A percentile compares a stretch with the other conserved stretches of the same genome.
phyloP scores from a whole-genome alignment of 2,888 invertebrate genomes.

The Euplagia quadripunctaria region DNA sequence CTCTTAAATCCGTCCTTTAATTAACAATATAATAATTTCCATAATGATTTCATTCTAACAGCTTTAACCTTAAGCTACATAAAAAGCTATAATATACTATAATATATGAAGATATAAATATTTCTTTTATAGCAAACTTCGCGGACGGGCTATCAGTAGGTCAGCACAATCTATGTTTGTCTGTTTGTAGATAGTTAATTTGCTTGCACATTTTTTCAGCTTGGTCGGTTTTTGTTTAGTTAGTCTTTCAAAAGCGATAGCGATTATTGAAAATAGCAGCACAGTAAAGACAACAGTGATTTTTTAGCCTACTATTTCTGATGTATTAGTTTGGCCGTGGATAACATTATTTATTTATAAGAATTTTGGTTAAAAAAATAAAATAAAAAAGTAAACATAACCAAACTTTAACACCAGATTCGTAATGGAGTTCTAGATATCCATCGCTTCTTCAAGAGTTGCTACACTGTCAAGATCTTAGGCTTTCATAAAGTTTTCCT shows the following conservation, averaged over 20 bases:
- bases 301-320: not conserved
- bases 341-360: not conserved
- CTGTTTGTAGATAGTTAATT: conserved; percentile 72
- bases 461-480: no score
- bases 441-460: no score
- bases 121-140: conserved; percentile 91
- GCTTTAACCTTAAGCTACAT: conserved; percentile 38
- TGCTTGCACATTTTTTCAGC: conserved; percentile 49
- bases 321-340: not conserved
- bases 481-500: no score
- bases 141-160: conserved; percentile 93
- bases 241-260: conserved; percentile 21
- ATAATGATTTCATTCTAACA: conserved; percentile 7
- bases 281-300: not conserved
- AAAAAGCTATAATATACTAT: conserved; percentile 54
- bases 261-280: conserved; percentile 4
- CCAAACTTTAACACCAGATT: no score
- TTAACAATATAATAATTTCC: conserved; percentile 1
- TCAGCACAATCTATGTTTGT: conserved; percentile 84
- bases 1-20: conserved; percentile 29
- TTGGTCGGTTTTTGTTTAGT: conserved; percentile 26
- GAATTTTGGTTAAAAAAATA: no score
- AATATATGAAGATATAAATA: conserved; percentile 55
- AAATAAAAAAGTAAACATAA: no score
- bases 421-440: no score